Base-by-base conservation (phyloP, 53 echinoderm and acorn worm species). In the Pentamera pediparva region DNA sequence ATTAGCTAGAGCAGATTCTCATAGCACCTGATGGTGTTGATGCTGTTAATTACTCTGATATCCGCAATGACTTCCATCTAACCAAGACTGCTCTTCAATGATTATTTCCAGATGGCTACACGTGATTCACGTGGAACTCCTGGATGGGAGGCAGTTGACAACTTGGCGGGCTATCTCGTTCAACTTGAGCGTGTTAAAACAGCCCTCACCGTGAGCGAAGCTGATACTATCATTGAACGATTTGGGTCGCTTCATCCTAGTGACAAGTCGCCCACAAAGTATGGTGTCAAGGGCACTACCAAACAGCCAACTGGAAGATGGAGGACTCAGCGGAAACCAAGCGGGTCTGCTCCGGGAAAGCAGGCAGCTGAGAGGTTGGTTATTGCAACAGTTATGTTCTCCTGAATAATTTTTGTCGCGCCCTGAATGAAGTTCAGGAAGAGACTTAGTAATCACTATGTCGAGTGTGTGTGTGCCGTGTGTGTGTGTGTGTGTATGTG, bases 101-200 rank as follows among this genome's bases (percentile, higher is more conserved):
- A n/a, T n/a, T n/a, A n/a, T 5, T 51, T 21, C 25, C 15, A 51
- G 51, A 25, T 21, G 12, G 25, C 1, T 6, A 19, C 20, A 51
- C 8, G 15, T 0, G 51, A 51, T 11, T 19, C 25, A 51, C 51
- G 51, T 11, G 82, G 82, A 37, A 58, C 30, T 1, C 75, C 82
- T 28, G 82, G 82, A 29, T 82, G 82, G 75, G 75, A 48, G 33
- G 82, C 82, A 22, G 75, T 82, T 6, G 75, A 75, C 63, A 45
- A 53, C 39, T 50, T 82, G 22, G 75, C 54, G 28, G 64, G 38
- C 8, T 82, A 62, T 38, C 75, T 82, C 27, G 75, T 82, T 35
- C 35, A 33, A 6, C 32, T 82, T 5, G 64, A 82, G 27, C 59
- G 82, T 17, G 56, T 22, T 32, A 41, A 69, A 11, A 80, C 82